A percentile compares a stretch with the other conserved stretches of the same genome.
Evolutionary conservation across 2,797 vertebrate species (phyloP).

Genomic region (Gymnocypris eckloni): DNA sequence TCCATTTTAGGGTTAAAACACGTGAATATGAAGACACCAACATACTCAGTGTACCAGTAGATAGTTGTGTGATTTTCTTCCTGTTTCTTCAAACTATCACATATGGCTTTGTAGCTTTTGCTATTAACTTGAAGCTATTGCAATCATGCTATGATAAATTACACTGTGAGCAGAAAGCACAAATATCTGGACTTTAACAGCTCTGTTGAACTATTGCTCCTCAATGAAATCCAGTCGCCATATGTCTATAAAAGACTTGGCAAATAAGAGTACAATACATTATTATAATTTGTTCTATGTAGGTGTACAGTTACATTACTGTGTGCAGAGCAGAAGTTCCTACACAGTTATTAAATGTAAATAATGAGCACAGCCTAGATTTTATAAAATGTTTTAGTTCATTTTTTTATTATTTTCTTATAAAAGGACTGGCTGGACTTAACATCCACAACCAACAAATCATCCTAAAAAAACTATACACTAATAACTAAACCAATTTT

Average conservation of each 20-base stretch:
- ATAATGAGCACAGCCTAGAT: not conserved
- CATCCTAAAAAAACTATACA: not conserved
- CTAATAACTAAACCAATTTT: not conserved
- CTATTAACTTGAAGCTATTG: not conserved
- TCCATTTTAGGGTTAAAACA: not conserved
- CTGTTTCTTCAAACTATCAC: not conserved
- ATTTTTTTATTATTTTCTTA: not conserved
- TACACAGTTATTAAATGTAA: not conserved
- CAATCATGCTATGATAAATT: constrained; percentile 16
- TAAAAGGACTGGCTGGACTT: not conserved
- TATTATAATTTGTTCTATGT: constrained; percentile 55
- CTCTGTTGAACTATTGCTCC: constrained; percentile 57
- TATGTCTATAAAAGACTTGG: constrained; percentile 38
- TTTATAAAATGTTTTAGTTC: not conserved
- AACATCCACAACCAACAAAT: not conserved
- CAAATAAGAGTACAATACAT: constrained; percentile 51
- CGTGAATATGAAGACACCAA: not conserved
- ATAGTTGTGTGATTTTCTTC: too few species aligned
- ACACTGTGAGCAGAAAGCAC: not conserved
- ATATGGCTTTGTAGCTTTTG: not conserved
- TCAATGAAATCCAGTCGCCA: constrained; percentile 60
- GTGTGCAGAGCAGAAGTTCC: not conserved
- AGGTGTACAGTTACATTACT: constrained; percentile 59
- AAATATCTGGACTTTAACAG: constrained; percentile 59
- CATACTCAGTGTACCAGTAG: not conserved